These are phyloP conservation scores for Myodes glareolus DNA, from an alignment of 2,113 vertebrate species.

Conservation along the genomic window DNA sequence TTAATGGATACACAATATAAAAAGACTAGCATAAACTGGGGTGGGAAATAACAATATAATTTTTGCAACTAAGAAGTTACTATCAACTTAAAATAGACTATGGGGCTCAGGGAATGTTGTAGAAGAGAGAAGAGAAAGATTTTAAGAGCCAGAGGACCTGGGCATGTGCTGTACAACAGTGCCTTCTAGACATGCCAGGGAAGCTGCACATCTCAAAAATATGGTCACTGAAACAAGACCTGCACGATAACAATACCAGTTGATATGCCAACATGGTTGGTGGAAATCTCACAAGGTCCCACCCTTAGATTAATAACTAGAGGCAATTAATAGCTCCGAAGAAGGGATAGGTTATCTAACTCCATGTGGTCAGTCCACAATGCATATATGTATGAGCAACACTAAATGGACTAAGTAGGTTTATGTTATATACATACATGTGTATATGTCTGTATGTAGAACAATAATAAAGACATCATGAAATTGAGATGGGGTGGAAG, in stretches of 20 bases:
- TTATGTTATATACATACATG: no score
- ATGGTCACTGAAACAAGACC: not conserved
- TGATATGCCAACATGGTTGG: not conserved
- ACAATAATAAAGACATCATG: not conserved
- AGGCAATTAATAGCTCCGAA: not conserved
- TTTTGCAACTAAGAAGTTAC: not conserved
- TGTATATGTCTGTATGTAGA: no score
- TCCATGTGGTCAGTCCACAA: not conserved
- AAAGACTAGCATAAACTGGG: not conserved
- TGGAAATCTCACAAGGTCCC: not conserved
- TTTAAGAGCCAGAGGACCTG: not conserved
- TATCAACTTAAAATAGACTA: not conserved
- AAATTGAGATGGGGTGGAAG: not conserved
- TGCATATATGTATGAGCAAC: not conserved
- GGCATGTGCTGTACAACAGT: not conserved
- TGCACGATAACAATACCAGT: not conserved
- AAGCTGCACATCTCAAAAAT: not conserved
- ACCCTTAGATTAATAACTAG: not conserved
- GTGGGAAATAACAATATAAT: not conserved
- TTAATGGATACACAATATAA: not conserved
- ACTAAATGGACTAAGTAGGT: no score
- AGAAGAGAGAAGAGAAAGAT: not conserved
- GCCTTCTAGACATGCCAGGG: not conserved
- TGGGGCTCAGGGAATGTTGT: not conserved
- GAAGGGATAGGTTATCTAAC: not conserved